These are phyloP conservation scores for Aethina tumida DNA, from an alignment of 1,140 invertebrate genomes.

Conservation along the genomic window DNA sequence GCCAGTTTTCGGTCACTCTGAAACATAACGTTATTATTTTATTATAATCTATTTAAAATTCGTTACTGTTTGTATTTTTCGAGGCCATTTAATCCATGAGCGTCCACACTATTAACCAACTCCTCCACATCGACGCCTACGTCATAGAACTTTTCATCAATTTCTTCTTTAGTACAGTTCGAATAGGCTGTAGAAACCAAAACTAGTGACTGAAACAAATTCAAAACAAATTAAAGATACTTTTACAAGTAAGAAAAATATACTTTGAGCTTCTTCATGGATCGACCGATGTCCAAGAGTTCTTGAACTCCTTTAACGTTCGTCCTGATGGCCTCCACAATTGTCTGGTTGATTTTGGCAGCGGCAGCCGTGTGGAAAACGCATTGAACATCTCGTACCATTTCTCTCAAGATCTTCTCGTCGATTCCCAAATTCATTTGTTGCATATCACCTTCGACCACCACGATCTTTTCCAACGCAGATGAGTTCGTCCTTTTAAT, in stretches of 20 bases:
- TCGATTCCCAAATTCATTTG: conserved; percentile 50
- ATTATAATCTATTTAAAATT: too few relatives aligned
- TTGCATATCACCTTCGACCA: conserved; percentile 51
- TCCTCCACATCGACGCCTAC: conserved; percentile 38
- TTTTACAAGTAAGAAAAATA: neutral
- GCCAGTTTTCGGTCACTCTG: conserved; percentile 41
- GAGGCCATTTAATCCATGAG: too few relatives aligned
- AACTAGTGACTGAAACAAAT: conserved; percentile 21
- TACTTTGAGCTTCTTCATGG: conserved; percentile 54
- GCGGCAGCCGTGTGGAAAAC: conserved; percentile 56
- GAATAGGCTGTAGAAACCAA: conserved; percentile 54
- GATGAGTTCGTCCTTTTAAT: conserved; percentile 11
- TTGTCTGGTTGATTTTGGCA: conserved; percentile 57
- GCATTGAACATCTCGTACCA: conserved; percentile 45
- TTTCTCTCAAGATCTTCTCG: conserved; percentile 41
- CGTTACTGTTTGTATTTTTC: too few relatives aligned
- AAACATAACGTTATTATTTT: too few relatives aligned
- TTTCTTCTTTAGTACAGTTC: conserved; percentile 39
- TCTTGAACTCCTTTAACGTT: conserved; percentile 58
- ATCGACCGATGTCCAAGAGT: conserved; percentile 50
- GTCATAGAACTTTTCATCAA: conserved; percentile 41
- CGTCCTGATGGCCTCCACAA: conserved; percentile 51
- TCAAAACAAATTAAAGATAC: neutral
- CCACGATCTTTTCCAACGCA: conserved; percentile 40
- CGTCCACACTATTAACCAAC: too few relatives aligned